Base-by-base conservation (phyloP, 2,888 invertebrate species). In the Meteorus cinctellus region DNA sequence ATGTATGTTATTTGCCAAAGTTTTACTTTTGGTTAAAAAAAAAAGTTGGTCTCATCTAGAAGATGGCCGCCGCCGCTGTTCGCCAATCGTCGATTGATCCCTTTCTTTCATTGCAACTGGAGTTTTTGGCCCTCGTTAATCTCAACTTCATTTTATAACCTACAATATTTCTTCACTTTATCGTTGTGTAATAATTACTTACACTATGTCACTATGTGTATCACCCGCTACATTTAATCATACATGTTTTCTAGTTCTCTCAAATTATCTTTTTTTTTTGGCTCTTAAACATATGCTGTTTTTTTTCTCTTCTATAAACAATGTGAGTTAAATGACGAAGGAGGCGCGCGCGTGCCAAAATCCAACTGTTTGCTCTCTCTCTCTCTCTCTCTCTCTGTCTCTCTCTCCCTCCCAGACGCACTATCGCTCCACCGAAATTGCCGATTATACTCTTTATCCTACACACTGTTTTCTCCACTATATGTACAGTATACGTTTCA, bases 51-150 rank as follows among this genome's bases (percentile, higher is more conserved):
- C 89, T 91, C 89, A 90, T 90, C 90, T 90, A 90, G 90, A 92
- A 92, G 91, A 92, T 92, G 92, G 92, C 92, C 91, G 91, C 91
- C 90, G 91, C 91, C 90, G 90, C 88, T 90, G 90, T 88, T 90
- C 89, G 89, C 89, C 89, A 90, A 78, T 79, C 79, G 77, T 76
- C 79, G 79, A 77, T 77, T 78, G 78, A 81, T 82, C 80, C 78
- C 79, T 79, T 81, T 79, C 74, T 74, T 77, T 76, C 77, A 79
- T 80, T 62, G 75, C 75, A 74, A 69, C 70, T 65, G 55, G 55
- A 73, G 66, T 69, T 65, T 72, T 63, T 6, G 31, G 41, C 70
- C 68, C 73, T 63, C 63, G 51, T 24, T 34, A 67, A 48, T 60
- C 41, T 73, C 29, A 19, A 55, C 41, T 27, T 34, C 19, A 36